Evolutionary conservation across 2,113 vertebrate species (phyloP).

Genomic region (Laticauda laticaudata): DNA sequence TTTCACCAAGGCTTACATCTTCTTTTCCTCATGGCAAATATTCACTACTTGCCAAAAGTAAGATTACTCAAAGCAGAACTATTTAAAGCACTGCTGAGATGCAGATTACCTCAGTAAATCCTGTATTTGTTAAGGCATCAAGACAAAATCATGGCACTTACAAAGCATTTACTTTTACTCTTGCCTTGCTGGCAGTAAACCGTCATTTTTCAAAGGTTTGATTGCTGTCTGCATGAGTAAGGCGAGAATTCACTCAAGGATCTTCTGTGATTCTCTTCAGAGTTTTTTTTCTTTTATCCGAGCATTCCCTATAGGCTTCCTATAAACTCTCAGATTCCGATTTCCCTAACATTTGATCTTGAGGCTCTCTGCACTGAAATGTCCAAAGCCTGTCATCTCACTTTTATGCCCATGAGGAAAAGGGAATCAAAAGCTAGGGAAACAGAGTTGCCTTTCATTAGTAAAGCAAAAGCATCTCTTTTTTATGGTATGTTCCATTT

Average conservation of each 20-base stretch:
- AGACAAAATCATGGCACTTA: not conserved
- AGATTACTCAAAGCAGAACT: not conserved
- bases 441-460: not conserved
- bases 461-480: not conserved
- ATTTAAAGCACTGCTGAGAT: slow-evolving; percentile 1
- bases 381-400: not conserved
- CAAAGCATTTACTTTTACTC: not conserved
- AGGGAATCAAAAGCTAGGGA: not conserved
- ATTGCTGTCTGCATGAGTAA: not conserved
- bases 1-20: not conserved
- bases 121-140: not conserved
- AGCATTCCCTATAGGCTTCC: not conserved
- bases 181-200: not conserved
- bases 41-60: not conserved
- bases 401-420: not conserved
- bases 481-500: not conserved
- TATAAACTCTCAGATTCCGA: not conserved
- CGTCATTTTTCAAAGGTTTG: not conserved
- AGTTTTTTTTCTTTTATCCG: not conserved
- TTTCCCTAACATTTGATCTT: not conserved
- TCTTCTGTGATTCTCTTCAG: not conserved
- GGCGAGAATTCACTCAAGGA: not conserved
- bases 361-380: not conserved
- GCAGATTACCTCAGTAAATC: not conserved
- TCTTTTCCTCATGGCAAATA: not conserved